Base-by-base conservation (phyloP, 2,113 vertebrate species). In the Nansenia antarctica region DNA sequence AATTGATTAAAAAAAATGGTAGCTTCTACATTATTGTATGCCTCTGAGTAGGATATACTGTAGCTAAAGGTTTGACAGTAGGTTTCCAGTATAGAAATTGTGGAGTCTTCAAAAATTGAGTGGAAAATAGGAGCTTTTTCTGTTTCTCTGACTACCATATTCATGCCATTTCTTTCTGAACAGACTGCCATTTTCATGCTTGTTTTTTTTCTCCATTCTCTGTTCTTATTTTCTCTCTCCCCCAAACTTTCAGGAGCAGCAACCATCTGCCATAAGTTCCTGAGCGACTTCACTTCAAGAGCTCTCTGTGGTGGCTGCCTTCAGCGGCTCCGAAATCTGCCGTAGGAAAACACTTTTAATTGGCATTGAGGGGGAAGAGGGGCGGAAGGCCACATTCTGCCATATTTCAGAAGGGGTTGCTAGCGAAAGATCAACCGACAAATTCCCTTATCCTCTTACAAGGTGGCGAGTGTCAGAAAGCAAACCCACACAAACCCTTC, bases 231-330 rank as follows among this genome's bases (percentile, higher is more conserved):
- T 80, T 82, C 76, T 85, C 76, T 80, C 69, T 66, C 67, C 80
- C 69, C 70, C 67, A 60, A 86, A 84, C n/a, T n/a, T n/a, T n/a
- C n/a, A n/a, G n/a, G n/a, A n/a, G n/a, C n/a, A n/a, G 74, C 83
- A 87, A 86, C 82, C 88, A 89, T 90, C 90, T 90, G 88, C 88
- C 83, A 57, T 69, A 78, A 75, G 82, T n/a, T 88, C 83, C 85
- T 86, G 74, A 74, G 86, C 59, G 84, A 86, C 87, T 89, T 69
- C 70, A 79, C 84, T 89, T 88, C 82, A 89, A 87, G 89, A 88
- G 83, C 77, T 83, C 73, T 82, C 49, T 52, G 18, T 76, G 80
- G 18, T 76, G 80, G 74, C 86, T 83, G 84, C 81, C 79, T 87
- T 83, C 85, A 87, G 86, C 82, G 85, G 78, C 82, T 76, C 72